Evolutionary conservation across 2,888 invertebrate genomes (phyloP).

Genomic region (Holacanthella duospinosa): DNA sequence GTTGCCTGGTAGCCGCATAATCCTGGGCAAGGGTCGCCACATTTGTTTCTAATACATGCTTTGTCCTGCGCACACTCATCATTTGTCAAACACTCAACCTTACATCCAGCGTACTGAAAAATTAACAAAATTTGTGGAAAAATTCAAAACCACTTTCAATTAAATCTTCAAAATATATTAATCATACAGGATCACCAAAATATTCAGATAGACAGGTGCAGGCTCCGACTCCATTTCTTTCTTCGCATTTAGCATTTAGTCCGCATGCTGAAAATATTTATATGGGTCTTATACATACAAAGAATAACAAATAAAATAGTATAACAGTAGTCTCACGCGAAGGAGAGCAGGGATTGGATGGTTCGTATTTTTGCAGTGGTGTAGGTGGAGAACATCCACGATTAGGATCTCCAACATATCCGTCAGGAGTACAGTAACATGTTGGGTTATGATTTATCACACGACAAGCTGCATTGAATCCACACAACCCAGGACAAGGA

Average conservation of each 20-base stretch:
- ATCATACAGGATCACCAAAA: slow-evolving; percentile 62
- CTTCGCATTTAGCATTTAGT: slow-evolving; percentile 66
- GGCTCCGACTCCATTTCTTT: slow-evolving; percentile 52
- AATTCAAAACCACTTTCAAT: slow-evolving; percentile 17
- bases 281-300: too few species aligned
- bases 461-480: slow-evolving; percentile 56
- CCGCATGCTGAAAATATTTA: slow-evolving; percentile 36
- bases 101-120: slow-evolving; percentile 60
- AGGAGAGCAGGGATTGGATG: slow-evolving; percentile 44
- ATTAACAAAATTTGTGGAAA: neutral
- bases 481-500: slow-evolving; percentile 54
- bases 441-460: slow-evolving; percentile 65
- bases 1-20: slow-evolving; percentile 52
- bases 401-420: slow-evolving; percentile 53
- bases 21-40: slow-evolving; percentile 42
- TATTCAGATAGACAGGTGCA: slow-evolving; percentile 66
- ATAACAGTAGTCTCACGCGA: slow-evolving; percentile 15
- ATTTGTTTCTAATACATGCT: slow-evolving; percentile 66
- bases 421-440: slow-evolving; percentile 42
- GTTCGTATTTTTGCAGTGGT: slow-evolving; percentile 38
- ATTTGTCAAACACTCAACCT: slow-evolving; percentile 52
- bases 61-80: slow-evolving; percentile 60
- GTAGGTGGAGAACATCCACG: slow-evolving; percentile 40
- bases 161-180: slow-evolving; percentile 49
- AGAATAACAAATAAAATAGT: too few species aligned